Percentiles rank a stretch among this genome's conserved stretches.
These are phyloP conservation scores for Blastobasis lacticolella DNA, from an alignment of 2,888 invertebrate species.

Conservation along the genomic window DNA sequence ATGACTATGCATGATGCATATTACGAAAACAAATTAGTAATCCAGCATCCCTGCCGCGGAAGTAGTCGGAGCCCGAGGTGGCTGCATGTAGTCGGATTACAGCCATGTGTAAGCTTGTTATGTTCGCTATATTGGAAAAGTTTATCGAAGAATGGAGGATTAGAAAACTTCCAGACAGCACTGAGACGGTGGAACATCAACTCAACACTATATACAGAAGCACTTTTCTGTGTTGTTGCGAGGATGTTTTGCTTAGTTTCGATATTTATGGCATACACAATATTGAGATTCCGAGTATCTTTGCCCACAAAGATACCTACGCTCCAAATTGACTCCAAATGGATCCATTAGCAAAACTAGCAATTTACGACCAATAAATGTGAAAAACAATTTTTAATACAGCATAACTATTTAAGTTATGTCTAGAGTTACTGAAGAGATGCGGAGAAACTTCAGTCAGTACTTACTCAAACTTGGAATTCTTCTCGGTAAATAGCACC, in stretches of 20 bases:
- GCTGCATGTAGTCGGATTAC: slow-evolving; percentile 37
- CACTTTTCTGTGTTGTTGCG: no score
- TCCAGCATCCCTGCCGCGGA: slow-evolving; percentile 30
- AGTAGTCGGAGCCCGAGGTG: slow-evolving; percentile 26
- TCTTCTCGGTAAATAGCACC: slow-evolving; percentile 29
- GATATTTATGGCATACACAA: slow-evolving; percentile 2
- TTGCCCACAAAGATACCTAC: neutral
- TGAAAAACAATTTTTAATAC: slow-evolving; percentile 38
- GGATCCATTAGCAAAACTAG: neutral
- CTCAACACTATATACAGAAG: slow-evolving; percentile 6
- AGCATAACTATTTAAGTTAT: slow-evolving; percentile 42
- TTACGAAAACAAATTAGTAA: slow-evolving; percentile 12
- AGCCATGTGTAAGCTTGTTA: slow-evolving; percentile 46
- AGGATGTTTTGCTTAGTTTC: slow-evolving; percentile 12
- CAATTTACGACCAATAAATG: slow-evolving; percentile 3
- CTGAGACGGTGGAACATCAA: slow-evolving; percentile 31
- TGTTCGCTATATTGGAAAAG: slow-evolving; percentile 58
- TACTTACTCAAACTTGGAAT: slow-evolving; percentile 48
- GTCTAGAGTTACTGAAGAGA: slow-evolving; percentile 35
- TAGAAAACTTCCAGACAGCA: slow-evolving; percentile 51
- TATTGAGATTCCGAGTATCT: neutral
- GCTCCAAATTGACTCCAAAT: neutral
- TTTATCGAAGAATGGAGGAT: slow-evolving; percentile 53
- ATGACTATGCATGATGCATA: no score
- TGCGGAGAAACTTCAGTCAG: slow-evolving; percentile 35